Evolutionary conservation across 2,797 vertebrate genomes (phyloP).

Genomic region (Syndactyla subalaris): DNA sequence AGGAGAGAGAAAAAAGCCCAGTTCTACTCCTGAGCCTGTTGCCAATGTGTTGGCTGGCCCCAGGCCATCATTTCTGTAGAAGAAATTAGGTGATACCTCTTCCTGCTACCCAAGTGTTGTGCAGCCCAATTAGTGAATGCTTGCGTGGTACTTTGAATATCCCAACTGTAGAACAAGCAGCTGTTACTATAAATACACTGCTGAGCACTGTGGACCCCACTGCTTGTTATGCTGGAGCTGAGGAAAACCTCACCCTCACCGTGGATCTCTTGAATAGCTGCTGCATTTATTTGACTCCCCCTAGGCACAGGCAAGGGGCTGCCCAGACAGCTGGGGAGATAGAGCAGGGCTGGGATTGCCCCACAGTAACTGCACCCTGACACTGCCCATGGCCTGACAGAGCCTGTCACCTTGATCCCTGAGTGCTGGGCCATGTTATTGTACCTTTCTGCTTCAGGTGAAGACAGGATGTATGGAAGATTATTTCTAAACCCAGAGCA

Average conservation of each 20-base stretch:
- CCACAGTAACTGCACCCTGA: neutral
- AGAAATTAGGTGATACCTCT: neutral
- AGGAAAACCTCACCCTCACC: neutral
- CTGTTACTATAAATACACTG: slow-evolving; percentile 12
- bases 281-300: neutral
- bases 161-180: neutral
- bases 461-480: neutral
- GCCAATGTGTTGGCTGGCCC: neutral
- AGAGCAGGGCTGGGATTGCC: neutral
- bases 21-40: neutral
- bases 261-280: neutral
- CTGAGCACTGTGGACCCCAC: neutral
- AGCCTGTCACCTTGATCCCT: neutral
- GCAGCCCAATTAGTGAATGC: neutral
- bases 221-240: neutral
- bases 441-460: neutral
- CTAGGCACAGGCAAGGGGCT: neutral
- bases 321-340: neutral
- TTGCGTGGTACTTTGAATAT: neutral
- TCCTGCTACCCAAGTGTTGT: neutral
- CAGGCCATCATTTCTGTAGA: neutral
- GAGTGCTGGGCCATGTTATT: neutral
- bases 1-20: neutral
- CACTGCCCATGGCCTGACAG: neutral
- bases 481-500: neutral